Evolutionary conservation across 2,797 vertebrate species (phyloP).

Genomic region (Dipus sagitta): DNA sequence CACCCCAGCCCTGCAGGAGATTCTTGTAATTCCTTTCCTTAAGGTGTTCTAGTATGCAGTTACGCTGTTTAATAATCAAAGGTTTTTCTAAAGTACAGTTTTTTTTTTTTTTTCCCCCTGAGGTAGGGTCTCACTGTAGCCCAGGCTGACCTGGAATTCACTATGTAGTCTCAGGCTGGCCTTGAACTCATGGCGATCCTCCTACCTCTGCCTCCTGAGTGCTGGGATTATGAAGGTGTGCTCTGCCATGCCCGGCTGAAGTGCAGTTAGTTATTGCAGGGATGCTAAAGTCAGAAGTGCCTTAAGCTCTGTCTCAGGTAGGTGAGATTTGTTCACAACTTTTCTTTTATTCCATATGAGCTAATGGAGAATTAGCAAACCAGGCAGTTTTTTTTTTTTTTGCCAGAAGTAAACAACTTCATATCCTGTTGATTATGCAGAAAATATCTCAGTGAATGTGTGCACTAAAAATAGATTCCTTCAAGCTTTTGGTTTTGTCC

Average conservation of each 20-base stretch:
- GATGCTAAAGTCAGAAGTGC: not conserved
- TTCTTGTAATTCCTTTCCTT: not conserved
- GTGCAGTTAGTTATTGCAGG: not conserved
- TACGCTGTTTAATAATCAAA: not conserved
- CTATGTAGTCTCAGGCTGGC: too few species aligned
- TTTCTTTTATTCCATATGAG: constrained; percentile 45
- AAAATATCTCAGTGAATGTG: constrained; percentile 72
- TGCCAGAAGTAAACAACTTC: constrained; percentile 70
- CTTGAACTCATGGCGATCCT: too few species aligned
- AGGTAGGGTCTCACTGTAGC: too few species aligned
- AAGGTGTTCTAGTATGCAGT: not conserved
- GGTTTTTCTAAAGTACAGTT: not conserved
- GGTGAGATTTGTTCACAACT: constrained; percentile 16
- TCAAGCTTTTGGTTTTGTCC: constrained; percentile 70
- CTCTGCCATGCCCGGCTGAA: too few species aligned
- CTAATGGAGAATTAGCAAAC: constrained; percentile 68
- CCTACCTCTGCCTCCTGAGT: too few species aligned
- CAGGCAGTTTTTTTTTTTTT: constrained; percentile 29
- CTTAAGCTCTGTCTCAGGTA: constrained; percentile 11
- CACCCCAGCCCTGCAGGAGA: not conserved
- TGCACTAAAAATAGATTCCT: constrained; percentile 71
- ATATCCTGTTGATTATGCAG: constrained; percentile 80
- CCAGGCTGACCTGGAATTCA: too few species aligned
- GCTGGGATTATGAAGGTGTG: too few species aligned
- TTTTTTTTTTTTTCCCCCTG: too few species aligned